Percentiles rank a stretch among this genome's conserved stretches.
Evolutionary conservation across 2,113 vertebrate species (phyloP).

Genomic region (Otocyon megalotis): DNA sequence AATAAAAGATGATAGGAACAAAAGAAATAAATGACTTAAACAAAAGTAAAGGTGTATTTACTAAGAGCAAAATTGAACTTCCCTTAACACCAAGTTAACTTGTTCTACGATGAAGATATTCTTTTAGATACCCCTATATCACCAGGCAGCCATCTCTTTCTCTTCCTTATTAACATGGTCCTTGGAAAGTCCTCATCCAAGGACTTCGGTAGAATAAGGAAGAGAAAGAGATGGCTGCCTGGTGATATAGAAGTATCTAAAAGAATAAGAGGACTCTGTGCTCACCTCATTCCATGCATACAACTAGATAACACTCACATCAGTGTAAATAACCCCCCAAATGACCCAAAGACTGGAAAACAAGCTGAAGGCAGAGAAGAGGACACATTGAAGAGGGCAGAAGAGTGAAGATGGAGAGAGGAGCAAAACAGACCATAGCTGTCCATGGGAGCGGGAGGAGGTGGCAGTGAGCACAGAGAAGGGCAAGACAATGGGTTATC

Average conservation of each 20-base stretch:
- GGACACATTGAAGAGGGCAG: not conserved
- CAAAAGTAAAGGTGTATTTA: not conserved
- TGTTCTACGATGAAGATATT: not conserved
- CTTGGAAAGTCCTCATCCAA: not conserved
- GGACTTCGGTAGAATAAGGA: too few species aligned
- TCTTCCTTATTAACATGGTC: not conserved
- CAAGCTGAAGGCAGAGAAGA: not conserved
- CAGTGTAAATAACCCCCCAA: not conserved
- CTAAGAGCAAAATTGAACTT: not conserved
- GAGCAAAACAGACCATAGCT: not conserved
- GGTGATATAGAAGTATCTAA: too few species aligned
- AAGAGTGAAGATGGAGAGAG: not conserved
- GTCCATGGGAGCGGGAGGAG: not conserved
- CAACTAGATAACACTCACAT: not conserved
- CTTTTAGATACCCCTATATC: not conserved
- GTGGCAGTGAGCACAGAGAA: not conserved
- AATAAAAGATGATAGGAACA: not conserved
- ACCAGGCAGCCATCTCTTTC: fast-evolving
- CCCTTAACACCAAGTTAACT: not conserved
- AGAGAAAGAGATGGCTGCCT: too few species aligned
- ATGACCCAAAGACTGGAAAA: not conserved
- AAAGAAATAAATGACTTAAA: not conserved
- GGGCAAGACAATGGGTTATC: not conserved
- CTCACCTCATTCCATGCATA: not conserved
- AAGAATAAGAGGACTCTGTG: not conserved